A percentile compares a stretch with the other conserved stretches of the same genome.
phyloP scores from a whole-genome alignment of 1,140 invertebrate genomes.

The Oryzaephilus surinamensis region DNA sequence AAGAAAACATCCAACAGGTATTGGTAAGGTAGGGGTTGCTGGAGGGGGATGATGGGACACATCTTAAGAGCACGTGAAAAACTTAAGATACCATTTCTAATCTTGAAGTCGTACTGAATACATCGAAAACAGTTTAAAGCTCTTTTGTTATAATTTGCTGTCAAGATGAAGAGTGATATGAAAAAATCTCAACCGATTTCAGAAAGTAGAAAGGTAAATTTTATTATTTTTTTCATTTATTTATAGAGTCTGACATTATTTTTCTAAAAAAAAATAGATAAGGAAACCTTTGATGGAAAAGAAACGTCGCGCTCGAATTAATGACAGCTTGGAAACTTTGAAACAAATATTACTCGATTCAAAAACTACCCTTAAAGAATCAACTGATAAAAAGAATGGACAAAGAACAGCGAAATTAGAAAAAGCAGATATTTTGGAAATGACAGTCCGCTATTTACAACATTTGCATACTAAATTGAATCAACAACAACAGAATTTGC shows the following conservation, averaged over 20 bases:
- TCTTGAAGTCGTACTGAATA: no score
- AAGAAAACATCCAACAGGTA: slow-evolving; percentile 8
- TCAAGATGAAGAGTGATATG: slow-evolving; percentile 6
- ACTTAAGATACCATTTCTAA: slow-evolving; percentile 3
- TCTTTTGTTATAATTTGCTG: no score
- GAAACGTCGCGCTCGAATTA: slow-evolving; percentile 53
- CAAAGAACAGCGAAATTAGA: slow-evolving; percentile 47
- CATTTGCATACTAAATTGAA: slow-evolving; percentile 32
- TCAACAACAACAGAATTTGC: slow-evolving; percentile 9
- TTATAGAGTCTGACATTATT: neutral
- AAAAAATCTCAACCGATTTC: neutral
- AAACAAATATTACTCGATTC: slow-evolving; percentile 50
- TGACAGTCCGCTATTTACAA: slow-evolving; percentile 51
- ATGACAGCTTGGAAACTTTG: slow-evolving; percentile 50
- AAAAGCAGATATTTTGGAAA: slow-evolving; percentile 57
- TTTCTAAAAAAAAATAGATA: slow-evolving; percentile 35
- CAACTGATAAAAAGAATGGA: slow-evolving; percentile 17
- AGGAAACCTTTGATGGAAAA: slow-evolving; percentile 64
- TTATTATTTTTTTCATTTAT: neutral
- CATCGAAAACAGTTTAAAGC: no score
- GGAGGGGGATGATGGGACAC: slow-evolving; percentile 8
- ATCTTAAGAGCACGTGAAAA: slow-evolving; percentile 7
- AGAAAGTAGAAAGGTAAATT: slow-evolving; percentile 6
- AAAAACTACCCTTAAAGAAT: slow-evolving; percentile 29
- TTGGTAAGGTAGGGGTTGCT: slow-evolving; percentile 1